phyloP scores from a whole-genome alignment of 2,797 vertebrate genomes.

The Clarias laeviceps region DNA sequence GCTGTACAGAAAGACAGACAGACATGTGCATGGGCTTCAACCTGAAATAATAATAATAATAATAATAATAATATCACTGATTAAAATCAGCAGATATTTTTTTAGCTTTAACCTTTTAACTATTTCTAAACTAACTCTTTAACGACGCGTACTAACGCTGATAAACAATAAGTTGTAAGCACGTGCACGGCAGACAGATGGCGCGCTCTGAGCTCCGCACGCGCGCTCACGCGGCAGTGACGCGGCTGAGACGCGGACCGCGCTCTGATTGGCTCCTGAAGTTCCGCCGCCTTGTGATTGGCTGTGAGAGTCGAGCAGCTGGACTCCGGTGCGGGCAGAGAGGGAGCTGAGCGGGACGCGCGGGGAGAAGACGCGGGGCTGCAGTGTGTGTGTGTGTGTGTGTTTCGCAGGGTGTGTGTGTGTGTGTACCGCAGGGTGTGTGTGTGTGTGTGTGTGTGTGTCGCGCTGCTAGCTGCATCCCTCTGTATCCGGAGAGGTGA shows the following conservation, averaged over 20 bases:
- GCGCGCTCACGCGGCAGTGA: neutral
- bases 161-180: neutral
- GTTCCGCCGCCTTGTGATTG: constrained; percentile 22
- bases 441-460: neutral
- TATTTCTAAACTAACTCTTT: too few species aligned
- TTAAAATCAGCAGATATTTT: too few species aligned
- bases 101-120: too few species aligned
- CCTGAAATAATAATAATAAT: too few species aligned
- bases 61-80: too few species aligned
- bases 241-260: constrained; percentile 27
- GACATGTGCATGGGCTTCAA: too few species aligned
- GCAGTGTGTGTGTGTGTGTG: too few species aligned
- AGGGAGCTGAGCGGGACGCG: constrained; percentile 49
- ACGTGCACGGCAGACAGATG: constrained; percentile 37
- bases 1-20: too few species aligned
- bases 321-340: constrained; percentile 39
- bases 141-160: too few species aligned
- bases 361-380: constrained; percentile 23
- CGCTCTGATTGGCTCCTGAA: constrained; percentile 36
- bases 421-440: too few species aligned
- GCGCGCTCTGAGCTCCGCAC: constrained; percentile 9
- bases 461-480: neutral
- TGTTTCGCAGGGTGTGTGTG: too few species aligned
- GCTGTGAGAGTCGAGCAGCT: constrained; percentile 26
- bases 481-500: neutral